Evolutionary conservation across 2,888 invertebrate species (phyloP).

Genomic region (Dichetophora obliterata): DNA sequence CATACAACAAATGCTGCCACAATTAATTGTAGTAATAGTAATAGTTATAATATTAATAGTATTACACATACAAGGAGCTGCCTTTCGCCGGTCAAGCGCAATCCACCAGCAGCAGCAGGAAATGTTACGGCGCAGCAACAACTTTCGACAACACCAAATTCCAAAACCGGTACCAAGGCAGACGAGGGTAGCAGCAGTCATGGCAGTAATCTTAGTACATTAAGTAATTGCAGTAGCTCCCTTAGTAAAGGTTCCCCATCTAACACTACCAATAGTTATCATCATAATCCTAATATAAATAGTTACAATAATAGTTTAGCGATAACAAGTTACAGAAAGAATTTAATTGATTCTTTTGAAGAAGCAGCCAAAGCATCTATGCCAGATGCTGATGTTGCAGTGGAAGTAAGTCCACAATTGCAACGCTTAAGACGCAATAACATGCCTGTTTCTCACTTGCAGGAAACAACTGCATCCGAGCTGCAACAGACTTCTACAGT

Average conservation of each 20-base stretch:
- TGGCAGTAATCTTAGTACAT: constrained; percentile 55
- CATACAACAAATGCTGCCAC: constrained; percentile 46
- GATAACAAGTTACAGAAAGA: constrained; percentile 64
- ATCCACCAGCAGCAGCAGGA: constrained; percentile 44
- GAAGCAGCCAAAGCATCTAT: constrained; percentile 50
- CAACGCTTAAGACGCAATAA: constrained; percentile 22
- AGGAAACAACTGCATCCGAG: neutral
- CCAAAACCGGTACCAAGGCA: constrained; percentile 20
- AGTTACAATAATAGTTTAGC: constrained; percentile 48
- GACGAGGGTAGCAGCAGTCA: constrained; percentile 52
- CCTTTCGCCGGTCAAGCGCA: constrained; percentile 32
- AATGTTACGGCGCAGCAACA: constrained; percentile 44
- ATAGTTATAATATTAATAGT: constrained; percentile 38
- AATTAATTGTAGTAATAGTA: constrained; percentile 48
- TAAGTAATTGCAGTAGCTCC: constrained; percentile 55
- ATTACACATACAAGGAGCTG: constrained; percentile 27
- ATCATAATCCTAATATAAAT: constrained; percentile 45
- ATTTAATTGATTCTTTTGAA: constrained; percentile 65
- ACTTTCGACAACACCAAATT: constrained; percentile 46
- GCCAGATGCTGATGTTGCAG: constrained; percentile 6
- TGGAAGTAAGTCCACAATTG: neutral
- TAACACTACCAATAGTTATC: constrained; percentile 47
- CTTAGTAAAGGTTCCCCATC: constrained; percentile 42
- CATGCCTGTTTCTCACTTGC: neutral
- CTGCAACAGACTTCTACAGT: neutral